Evolutionary conservation across 2,888 invertebrate species (phyloP), one percentile per base, ranked within the genome.

Genomic region (Hirtodrosophila cameraria): DNA sequence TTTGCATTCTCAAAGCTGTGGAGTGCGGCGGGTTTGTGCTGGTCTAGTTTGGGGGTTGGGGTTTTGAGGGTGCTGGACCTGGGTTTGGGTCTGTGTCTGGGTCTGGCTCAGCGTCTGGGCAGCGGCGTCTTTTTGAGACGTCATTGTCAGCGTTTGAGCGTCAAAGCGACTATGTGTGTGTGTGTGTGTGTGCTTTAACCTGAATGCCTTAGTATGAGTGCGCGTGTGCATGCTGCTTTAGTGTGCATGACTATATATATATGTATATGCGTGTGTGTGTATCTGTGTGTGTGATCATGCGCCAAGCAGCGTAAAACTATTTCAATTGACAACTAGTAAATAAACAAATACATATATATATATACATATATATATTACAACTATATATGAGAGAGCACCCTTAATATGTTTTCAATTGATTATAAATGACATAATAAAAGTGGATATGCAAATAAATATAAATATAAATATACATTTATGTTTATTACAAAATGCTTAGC

Each of bases 21-120:
- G 75, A 84, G 64, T 87, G 82, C 80, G 78, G 82, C 80, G 74
- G 78, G 69, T 75, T 76, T 65, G 71, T 60, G 67, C 58, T 69
- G 53, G 16, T 27, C 12, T 8, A 23, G 7, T 16, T 13, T 28
- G 16, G 15, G 48, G 31, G 28, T n/a, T 38, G 7, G 27, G 3
- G 50, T 18, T 9, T 12, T 18, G 13, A n/a, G 27, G 30, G 12
- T 7, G 52, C 3, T 9, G 12, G 23, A 6, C n/a, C n/a, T n/a
- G n/a, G n/a, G 25, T 3, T 9, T 28, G 13, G 35, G n/a, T 11
- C n/a, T 38, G 42, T 20, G 35, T 31, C 33, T 45, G 43, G 36
- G 57, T n/a, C n/a, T n/a, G n/a, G n/a, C n/a, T n/a, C 30, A 53
- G 59, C 70, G 59, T n/a, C n/a, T n/a, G n/a, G n/a, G n/a, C n/a